Base-by-base conservation (phyloP, 2,888 invertebrate species). In the Epistrophe eligans region DNA sequence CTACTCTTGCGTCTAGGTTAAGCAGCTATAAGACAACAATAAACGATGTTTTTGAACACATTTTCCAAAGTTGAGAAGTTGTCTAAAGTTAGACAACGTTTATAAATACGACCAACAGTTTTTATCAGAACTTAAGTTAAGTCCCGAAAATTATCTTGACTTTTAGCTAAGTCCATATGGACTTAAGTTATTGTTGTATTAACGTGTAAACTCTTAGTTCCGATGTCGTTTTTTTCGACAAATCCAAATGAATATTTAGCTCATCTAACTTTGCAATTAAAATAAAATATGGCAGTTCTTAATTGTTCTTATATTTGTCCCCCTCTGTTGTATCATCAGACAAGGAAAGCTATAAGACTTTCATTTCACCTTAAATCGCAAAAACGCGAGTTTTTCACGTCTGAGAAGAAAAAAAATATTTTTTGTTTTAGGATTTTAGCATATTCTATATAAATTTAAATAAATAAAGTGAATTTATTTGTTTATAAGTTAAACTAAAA, bases 331-430 rank as follows among this genome's bases (percentile, higher is more conserved):
- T 1, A 32, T 3, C 58, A 64, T 24, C 28, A 67, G 43, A 55
- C 67, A 80, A 70, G 38, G 38, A 70, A 24, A 67, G 38, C 13
- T 74, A 52, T 28, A 66, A 19, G 10, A 60, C 80, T 80, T 80
- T 84, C 73, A 60, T 80, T 80, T 84, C 73, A 60, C 70, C 67
- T 48, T 48, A 48, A 77, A 77, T 73, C 74, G 81, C 55, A 73
- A 70, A 67, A 85, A 85, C 81, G 85, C 85, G 85, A 85, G 67
- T 60, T 38, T 76, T 77, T 72, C 52, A 64, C 38, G 17, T 66
- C 35, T 19, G 50, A 52, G 52, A 32, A 45, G 76, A 38, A 76
- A 19, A 10, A 15, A 76, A 77, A 52, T 48, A 24, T 58, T 50
- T 72, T 57, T 48, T 15, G 19, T 72, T 79, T 48, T 62, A 28